These are phyloP conservation scores for western clawed frog (Xenopus tropicalis) DNA, from an alignment of 2,113 vertebrate species.

Conservation along the genomic window DNA sequence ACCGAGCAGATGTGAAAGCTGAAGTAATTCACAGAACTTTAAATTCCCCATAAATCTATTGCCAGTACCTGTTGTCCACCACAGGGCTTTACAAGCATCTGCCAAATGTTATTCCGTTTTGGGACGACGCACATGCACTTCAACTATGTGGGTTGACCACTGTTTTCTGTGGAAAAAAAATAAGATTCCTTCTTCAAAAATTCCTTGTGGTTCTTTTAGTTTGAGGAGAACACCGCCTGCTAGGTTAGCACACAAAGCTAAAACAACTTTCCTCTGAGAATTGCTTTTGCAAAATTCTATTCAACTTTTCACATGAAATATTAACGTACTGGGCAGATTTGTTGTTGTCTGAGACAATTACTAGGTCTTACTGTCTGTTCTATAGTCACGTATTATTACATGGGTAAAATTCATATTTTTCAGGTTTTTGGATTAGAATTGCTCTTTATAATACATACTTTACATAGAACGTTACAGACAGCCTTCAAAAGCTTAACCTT, in stretches of 20 bases:
- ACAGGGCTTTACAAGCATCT: constrained; percentile 10
- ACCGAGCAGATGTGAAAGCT: neutral
- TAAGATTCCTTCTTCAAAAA: constrained; percentile 16
- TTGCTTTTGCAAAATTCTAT: neutral
- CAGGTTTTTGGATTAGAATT: too few species aligned
- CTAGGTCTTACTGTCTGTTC: too few species aligned
- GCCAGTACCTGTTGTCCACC: constrained; percentile 20
- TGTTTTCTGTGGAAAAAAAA: constrained; percentile 17
- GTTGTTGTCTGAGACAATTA: too few species aligned
- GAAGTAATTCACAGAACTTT: neutral
- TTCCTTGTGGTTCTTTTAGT: constrained; percentile 18
- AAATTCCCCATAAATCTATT: constrained; percentile 17
- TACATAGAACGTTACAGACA: too few species aligned
- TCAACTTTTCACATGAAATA: too few species aligned
- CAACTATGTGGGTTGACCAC: constrained; percentile 18
- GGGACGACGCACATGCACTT: constrained; percentile 7
- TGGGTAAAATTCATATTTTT: too few species aligned
- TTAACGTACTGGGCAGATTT: too few species aligned
- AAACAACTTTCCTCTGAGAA: neutral
- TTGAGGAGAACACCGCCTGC: constrained; percentile 6
- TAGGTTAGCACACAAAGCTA: neutral
- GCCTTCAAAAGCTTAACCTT: too few species aligned
- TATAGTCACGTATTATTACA: too few species aligned
- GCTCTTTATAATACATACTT: too few species aligned
- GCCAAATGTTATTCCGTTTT: constrained; percentile 20